Evolutionary conservation across 2,113 vertebrate genomes (phyloP).

Genomic region (Oriolus oriolus): DNA sequence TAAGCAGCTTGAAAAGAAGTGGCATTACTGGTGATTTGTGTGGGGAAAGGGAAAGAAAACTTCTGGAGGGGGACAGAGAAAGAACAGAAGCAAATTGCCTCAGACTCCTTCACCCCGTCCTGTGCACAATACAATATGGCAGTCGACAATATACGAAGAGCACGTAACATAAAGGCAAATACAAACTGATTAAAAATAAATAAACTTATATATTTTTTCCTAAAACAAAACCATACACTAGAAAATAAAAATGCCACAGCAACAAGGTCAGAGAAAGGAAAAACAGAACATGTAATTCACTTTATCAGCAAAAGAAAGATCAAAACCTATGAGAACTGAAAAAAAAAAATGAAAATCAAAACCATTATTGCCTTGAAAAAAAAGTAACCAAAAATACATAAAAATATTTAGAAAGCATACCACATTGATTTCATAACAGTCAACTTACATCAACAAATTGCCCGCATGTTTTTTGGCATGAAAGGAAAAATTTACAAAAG

Average conservation of each 20-base stretch:
- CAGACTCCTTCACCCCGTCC: not conserved
- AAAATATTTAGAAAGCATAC: slow-evolving; percentile 85
- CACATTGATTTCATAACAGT: slow-evolving; percentile 83
- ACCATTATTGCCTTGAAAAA: slow-evolving; percentile 23
- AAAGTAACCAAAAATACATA: slow-evolving; percentile 71
- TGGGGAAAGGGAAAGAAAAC: not conserved
- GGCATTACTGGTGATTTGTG: not conserved
- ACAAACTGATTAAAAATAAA: slow-evolving; percentile 36
- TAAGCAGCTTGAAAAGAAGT: not conserved
- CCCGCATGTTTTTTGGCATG: slow-evolving; percentile 99
- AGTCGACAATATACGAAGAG: slow-evolving; percentile 42
- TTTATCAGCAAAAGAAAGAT: slow-evolving; percentile 75
- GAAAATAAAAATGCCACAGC: slow-evolving; percentile 63
- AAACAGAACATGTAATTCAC: slow-evolving; percentile 64
- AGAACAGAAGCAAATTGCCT: not conserved
- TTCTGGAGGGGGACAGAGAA: not conserved
- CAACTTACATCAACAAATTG: slow-evolving; percentile 99
- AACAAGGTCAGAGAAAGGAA: slow-evolving; percentile 58
- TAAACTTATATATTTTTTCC: not conserved
- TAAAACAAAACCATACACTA: slow-evolving; percentile 47
- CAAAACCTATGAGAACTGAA: slow-evolving; percentile 72
- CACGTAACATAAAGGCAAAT: slow-evolving; percentile 59
- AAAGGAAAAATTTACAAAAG: slow-evolving; percentile 99
- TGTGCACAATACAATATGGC: slow-evolving; percentile 64
- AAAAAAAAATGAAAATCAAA: slow-evolving; percentile 66